Evolutionary conservation across 2,113 vertebrate species (phyloP).

Genomic region (Tetrax tetrax): DNA sequence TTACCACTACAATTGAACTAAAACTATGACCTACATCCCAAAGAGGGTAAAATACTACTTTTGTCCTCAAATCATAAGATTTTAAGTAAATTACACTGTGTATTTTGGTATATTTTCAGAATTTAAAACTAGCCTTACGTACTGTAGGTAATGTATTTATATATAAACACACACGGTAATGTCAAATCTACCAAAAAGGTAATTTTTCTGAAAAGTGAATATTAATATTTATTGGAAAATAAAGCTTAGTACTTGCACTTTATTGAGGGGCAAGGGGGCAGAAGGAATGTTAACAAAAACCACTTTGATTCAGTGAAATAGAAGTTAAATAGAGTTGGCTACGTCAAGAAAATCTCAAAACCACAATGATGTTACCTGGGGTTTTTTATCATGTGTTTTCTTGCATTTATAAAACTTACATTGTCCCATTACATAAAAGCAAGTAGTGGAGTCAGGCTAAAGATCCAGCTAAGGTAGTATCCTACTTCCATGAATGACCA

Average conservation of each 20-base stretch:
- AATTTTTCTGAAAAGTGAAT: background rate
- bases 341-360: background rate
- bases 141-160: background rate
- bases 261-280: rapidly evolving
- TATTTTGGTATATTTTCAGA: background rate
- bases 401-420: background rate
- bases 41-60: background rate
- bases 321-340: background rate
- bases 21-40: background rate
- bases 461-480: background rate
- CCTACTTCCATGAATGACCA: background rate
- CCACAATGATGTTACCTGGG: rapidly evolving
- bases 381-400: background rate
- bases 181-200: background rate
- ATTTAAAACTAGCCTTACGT: background rate
- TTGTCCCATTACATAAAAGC: background rate
- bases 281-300: background rate
- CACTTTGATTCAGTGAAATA: background rate
- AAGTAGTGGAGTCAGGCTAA: background rate
- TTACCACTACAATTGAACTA: background rate
- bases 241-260: background rate
- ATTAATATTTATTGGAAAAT: background rate
- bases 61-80: background rate
- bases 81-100: background rate
- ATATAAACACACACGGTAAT: background rate